phyloP scores from a whole-genome alignment of 2,888 invertebrate genomes.

The Oscheius onirici region DNA sequence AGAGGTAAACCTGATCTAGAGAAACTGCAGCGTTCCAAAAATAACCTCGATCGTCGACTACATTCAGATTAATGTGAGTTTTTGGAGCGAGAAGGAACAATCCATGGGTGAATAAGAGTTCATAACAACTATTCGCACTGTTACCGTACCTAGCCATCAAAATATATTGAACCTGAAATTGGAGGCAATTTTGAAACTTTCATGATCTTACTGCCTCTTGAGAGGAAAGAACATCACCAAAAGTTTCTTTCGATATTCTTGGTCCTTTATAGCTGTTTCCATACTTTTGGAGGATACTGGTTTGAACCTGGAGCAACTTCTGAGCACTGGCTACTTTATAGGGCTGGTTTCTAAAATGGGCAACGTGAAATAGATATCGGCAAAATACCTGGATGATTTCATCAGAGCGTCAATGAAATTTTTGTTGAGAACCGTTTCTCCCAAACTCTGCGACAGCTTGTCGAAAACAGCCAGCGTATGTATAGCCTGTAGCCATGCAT shows the following conservation, averaged over 20 bases:
- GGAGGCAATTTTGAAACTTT: too few relatives aligned
- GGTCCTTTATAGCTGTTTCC: conserved; percentile 27
- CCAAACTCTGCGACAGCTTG: conserved; percentile 1
- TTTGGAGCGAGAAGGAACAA: background rate
- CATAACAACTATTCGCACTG: background rate
- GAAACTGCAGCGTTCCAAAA: conserved; percentile 7
- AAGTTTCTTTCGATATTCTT: background rate
- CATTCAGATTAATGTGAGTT: background rate
- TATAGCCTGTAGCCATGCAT: conserved; percentile 13
- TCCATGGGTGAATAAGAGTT: background rate
- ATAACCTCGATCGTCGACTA: conserved; percentile 1
- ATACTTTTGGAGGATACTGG: background rate
- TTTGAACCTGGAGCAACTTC: conserved; percentile 23
- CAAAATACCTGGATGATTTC: conserved; percentile 6
- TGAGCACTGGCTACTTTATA: conserved; percentile 6
- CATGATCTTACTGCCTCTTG: background rate
- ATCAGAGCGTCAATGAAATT: conserved; percentile 14
- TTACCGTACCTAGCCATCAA: background rate
- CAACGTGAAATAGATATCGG: too few relatives aligned
- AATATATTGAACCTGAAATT: background rate
- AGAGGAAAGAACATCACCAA: conserved; percentile 10
- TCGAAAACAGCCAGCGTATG: conserved; percentile 6
- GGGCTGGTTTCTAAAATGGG: background rate
- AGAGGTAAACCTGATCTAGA: background rate
- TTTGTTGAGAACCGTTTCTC: conserved; percentile 28